Conservation (phyloP, 2,797 vertebrate genomes). For the Decapterus maruadsi region DNA sequence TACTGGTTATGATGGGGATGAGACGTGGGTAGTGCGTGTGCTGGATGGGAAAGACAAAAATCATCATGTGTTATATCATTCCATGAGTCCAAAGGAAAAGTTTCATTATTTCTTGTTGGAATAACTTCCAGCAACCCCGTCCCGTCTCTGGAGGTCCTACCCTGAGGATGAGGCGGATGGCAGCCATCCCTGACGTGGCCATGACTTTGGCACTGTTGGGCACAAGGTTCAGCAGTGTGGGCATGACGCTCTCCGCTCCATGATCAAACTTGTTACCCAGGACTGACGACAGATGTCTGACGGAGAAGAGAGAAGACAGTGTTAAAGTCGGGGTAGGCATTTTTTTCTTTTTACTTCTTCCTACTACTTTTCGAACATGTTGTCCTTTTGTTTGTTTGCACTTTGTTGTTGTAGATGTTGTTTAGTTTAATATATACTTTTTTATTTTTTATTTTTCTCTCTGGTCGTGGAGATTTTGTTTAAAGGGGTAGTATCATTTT, state of each 20-base stretch:
- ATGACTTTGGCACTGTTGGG: constrained; percentile 99
- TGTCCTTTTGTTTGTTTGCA: too few species aligned
- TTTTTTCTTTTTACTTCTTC: too few species aligned
- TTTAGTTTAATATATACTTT: too few species aligned
- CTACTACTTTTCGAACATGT: too few species aligned
- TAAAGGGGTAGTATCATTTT: too few species aligned
- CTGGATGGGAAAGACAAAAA: constrained; percentile 75
- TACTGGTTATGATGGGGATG: constrained; percentile 98
- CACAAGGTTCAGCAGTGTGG: constrained; percentile 97
- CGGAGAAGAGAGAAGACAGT: constrained; percentile 22
- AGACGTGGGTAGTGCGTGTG: constrained; percentile 96
- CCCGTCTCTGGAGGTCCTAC: constrained; percentile 75
- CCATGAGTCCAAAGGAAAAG: not conserved
- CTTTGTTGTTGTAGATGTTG: too few species aligned
- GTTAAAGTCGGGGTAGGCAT: too few species aligned
- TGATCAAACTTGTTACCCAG: constrained; percentile 98
- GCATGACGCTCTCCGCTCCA: constrained; percentile 97
- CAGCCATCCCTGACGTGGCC: constrained; percentile 95
- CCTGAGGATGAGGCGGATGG: constrained; percentile 96
- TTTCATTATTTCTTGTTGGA: not conserved
- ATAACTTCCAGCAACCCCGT: too few species aligned
- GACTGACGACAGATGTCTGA: constrained; percentile 92
- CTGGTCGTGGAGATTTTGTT: too few species aligned
- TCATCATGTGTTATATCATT: not conserved
- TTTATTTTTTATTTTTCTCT: too few species aligned